These are phyloP conservation scores for Poeciliopsis paucimaculata DNA, from an alignment of 2,797 vertebrate genomes.

Conservation along the genomic window DNA sequence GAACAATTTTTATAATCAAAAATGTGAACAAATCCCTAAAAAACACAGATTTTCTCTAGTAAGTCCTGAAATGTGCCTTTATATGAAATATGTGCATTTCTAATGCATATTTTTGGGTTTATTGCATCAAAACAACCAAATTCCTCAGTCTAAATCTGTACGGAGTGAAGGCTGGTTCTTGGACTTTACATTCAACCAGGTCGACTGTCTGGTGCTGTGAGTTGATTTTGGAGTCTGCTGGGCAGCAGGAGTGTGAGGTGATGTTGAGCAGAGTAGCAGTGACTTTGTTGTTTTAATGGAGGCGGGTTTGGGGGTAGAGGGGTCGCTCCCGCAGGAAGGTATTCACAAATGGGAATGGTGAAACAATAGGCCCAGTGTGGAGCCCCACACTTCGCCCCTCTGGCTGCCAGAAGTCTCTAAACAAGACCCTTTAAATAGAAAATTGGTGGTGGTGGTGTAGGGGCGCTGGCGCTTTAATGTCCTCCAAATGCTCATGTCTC, in stretches of 20 bases:
- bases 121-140: neutral
- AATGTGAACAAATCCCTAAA: neutral
- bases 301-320: conserved; percentile 47
- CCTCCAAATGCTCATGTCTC: conserved; percentile 43
- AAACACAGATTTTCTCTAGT: neutral
- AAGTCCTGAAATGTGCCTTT: neutral
- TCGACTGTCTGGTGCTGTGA: conserved; percentile 23
- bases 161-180: neutral
- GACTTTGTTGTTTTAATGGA: conserved; percentile 75
- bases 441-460: conserved; percentile 43
- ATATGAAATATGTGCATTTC: neutral
- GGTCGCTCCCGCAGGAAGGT: conserved; percentile 67
- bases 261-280: conserved; percentile 66
- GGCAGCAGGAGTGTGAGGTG: conserved; percentile 52
- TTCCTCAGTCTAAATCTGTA: neutral
- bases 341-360: conserved; percentile 79
- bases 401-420: conserved; percentile 74
- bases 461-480: conserved; percentile 61
- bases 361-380: conserved; percentile 83
- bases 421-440: conserved; percentile 78
- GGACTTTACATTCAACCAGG: conserved; percentile 24
- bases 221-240: conserved; percentile 54
- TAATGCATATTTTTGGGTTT: neutral
- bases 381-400: conserved; percentile 71
- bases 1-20: neutral